A percentile compares a stretch with the other conserved stretches of the same genome.
phyloP scores from a whole-genome alignment of 2,888 invertebrate species.

The Stenchaetothrips biformis region DNA sequence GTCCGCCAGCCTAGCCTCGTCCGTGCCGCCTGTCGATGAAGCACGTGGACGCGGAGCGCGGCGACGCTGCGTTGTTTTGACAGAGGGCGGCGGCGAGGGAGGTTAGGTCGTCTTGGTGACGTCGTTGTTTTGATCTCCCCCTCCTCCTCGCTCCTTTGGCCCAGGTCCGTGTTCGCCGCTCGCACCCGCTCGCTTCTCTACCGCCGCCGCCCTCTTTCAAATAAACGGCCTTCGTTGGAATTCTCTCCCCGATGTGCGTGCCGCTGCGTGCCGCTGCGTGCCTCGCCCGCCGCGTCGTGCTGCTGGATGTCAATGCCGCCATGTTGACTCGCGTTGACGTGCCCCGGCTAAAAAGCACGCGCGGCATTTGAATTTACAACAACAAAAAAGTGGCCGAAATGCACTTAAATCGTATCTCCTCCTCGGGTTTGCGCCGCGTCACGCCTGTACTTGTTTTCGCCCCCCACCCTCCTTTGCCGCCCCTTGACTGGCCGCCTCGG shows the following conservation, averaged over 20 bases:
- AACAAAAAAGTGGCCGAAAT: no score
- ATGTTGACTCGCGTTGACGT: no score
- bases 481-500: neutral
- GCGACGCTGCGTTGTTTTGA: neutral
- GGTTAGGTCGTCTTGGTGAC: neutral
- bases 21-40: no score
- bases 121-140: constrained; percentile 1
- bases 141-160: neutral
- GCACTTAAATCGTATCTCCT: no score
- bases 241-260: neutral
- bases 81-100: neutral
- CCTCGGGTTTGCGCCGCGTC: no score
- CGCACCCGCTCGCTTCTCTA: neutral
- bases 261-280: neutral
- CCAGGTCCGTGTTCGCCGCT: neutral
- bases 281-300: neutral
- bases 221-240: neutral
- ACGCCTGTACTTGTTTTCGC: no score
- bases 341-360: no score
- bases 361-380: no score
- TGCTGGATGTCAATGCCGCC: no score
- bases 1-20: no score
- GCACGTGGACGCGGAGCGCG: neutral
- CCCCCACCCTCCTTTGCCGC: no score
- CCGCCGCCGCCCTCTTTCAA: neutral